A percentile compares a stretch with the other conserved stretches of the same genome.
phyloP scores from a whole-genome alignment of 2,113 vertebrate species.

The Lates calcarifer region DNA sequence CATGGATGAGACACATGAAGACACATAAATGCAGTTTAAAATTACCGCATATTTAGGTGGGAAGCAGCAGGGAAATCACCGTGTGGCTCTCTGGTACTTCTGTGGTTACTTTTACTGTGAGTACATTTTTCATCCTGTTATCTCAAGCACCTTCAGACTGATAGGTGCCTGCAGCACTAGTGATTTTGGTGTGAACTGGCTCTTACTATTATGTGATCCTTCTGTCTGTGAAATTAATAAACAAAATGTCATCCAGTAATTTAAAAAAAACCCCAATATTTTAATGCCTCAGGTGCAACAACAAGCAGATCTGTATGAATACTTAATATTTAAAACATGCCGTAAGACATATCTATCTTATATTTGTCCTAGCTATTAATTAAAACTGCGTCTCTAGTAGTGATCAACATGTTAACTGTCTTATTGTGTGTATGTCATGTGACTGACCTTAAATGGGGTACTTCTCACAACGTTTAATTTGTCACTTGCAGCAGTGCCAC shows the following conservation, averaged over 20 bases:
- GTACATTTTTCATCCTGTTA: background rate
- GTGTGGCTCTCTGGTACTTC: background rate
- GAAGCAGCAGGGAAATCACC: background rate
- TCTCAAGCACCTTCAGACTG: background rate
- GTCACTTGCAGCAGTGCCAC: constrained; percentile 23
- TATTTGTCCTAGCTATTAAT: background rate
- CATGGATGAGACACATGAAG: background rate
- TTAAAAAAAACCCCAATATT: background rate
- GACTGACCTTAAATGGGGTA: constrained; percentile 54
- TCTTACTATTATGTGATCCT: background rate
- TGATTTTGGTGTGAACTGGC: background rate
- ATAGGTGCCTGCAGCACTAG: background rate
- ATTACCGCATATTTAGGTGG: background rate
- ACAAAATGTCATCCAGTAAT: background rate
- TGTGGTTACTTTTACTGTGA: background rate
- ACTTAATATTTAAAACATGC: background rate
- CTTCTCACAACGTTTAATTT: constrained; percentile 41
- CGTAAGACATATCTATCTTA: background rate
- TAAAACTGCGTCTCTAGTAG: background rate
- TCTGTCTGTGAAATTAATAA: background rate
- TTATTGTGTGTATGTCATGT: constrained; percentile 43
- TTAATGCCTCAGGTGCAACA: background rate
- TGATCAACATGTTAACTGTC: constrained; percentile 2
- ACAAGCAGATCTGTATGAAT: background rate
- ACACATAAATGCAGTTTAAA: background rate